Base-by-base conservation (phyloP, 2,888 invertebrate genomes). In the Hypomecis atomaria region DNA sequence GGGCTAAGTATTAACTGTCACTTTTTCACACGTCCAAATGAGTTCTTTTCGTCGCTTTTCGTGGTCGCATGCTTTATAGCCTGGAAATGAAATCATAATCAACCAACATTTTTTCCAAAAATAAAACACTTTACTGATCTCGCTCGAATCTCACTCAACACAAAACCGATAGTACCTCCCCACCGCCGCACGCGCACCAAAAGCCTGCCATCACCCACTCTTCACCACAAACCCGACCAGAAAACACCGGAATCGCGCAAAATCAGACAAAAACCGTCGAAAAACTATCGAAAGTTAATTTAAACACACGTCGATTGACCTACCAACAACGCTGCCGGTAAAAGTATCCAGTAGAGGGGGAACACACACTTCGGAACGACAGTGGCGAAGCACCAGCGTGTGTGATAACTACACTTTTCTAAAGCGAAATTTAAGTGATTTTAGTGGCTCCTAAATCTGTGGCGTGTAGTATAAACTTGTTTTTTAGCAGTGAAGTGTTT, bases 201-300 rank as follows among this genome's bases (percentile, higher is more conserved):
- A 75, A 72, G 62, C 73, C 68, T 71, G 70, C 67, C 72, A 72
- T 67, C 76, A 72, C 77, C 70, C 85, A 85, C 85, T 86, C 86
- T 79, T 85, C 77, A 74, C 75, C 71, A 78, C 78, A 78, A 80
- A 77, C 76, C 78, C 82, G 67, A 62, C 69, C 73, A 59, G 78
- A 73, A 76, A 77, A 77, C 82, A 75, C 80, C 53, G 5, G 4
- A 45, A 33, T 23, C 56, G n/a, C 47, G 56, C 53, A 9, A 57
- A 60, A 64, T 83, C 71, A 49, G 57, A 57, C 66, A 59, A 67
- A 69, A 76, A 69, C 65, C 58, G 59, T 71, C 67, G 70, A 66
- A 67, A 67, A 70, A 67, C 59, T 59, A 69, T 73, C 69, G 78
- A 75, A 77, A 76, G 74, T 75, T 71, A 72, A 52, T 52, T 33